These are phyloP conservation scores for Microctonus aethiopoides DNA, from an alignment of 2,888 invertebrate genomes.

Conservation along the genomic window DNA sequence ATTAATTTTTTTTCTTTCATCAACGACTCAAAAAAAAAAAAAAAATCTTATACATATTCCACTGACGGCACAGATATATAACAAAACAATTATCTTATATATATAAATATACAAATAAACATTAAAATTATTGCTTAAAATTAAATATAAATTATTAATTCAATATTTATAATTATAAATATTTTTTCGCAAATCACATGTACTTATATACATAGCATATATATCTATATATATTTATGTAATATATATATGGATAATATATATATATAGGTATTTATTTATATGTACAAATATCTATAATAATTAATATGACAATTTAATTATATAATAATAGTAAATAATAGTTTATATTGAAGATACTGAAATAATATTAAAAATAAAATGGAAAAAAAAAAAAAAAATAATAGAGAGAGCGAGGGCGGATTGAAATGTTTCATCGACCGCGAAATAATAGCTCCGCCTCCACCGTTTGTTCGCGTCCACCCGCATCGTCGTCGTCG, in stretches of 20 bases:
- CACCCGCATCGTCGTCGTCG: slow-evolving; percentile 37
- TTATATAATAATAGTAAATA: slow-evolving; percentile 1
- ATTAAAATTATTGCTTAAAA: too few species aligned
- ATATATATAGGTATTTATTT: too few species aligned
- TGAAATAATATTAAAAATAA: slow-evolving; percentile 7
- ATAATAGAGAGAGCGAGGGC: slow-evolving; percentile 28
- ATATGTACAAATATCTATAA: background rate
- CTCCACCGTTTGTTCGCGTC: slow-evolving; percentile 37
- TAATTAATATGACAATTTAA: too few species aligned
- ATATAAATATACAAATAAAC: too few species aligned
- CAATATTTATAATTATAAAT: too few species aligned
- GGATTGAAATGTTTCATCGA: slow-evolving; percentile 1
- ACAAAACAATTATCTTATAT: too few species aligned
- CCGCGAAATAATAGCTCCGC: slow-evolving; percentile 36
- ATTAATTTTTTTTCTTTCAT: background rate
- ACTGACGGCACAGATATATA: slow-evolving; percentile 11
- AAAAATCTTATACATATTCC: background rate
- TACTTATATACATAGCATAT: too few species aligned
- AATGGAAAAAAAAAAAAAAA: slow-evolving; percentile 12
- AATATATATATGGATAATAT: too few species aligned
- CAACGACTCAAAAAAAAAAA: background rate
- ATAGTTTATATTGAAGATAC: too few species aligned
- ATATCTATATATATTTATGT: too few species aligned
- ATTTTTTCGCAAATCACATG: too few species aligned
- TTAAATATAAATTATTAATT: too few species aligned